Base-by-base conservation (phyloP, 2,888 invertebrate species). In the Brachyptera putata region DNA sequence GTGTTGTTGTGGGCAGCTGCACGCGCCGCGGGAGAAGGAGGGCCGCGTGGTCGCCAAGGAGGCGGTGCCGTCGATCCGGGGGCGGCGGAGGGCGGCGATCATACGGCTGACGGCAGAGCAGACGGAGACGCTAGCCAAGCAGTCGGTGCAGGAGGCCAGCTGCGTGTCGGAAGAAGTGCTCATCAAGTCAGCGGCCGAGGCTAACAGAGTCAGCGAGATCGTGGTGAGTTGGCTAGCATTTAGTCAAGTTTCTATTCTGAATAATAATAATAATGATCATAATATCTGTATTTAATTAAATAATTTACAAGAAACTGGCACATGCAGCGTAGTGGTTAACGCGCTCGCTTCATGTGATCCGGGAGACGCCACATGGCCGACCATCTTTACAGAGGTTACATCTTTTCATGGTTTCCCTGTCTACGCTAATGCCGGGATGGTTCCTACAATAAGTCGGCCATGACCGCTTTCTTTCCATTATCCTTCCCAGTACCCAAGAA, bases 81-180 rank as follows among this genome's bases (percentile, higher is more conserved):
- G 57, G 16, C 46, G 63, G 14, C 14, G 62, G 2, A 56, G 61
- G 14, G 53, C 57, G 14, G 41, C 57, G 25, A 46, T 66, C n/a
- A 66, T 66, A 13, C 58, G 61, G 18, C 55, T 72, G 64, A 66
- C 67, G 43, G 62, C 67, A 64, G 64, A 66, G 65, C 56, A 70
- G 68, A 63, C 69, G 61, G 30, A 64, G 65, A 61, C 63, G 18
- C 61, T 70, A 26, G 67, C 66, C 13, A 56, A 57, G 14, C 63
- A 68, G 49, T 56, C 63, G 16, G 59, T 64, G 9, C 64, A 67
- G 7, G 63, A 67, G 16, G 61, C 60, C 13, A 16, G 65, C 0
- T 65, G 69, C 1, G 66, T 72, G 16, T 74, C 73, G 0, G 72
- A 74, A 57, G 72, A 70, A 63, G 70, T 74, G 34, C 64, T 74